Evolutionary conservation across 1,140 invertebrate species (phyloP).

Genomic region (Meloidogyne floridensis): DNA sequence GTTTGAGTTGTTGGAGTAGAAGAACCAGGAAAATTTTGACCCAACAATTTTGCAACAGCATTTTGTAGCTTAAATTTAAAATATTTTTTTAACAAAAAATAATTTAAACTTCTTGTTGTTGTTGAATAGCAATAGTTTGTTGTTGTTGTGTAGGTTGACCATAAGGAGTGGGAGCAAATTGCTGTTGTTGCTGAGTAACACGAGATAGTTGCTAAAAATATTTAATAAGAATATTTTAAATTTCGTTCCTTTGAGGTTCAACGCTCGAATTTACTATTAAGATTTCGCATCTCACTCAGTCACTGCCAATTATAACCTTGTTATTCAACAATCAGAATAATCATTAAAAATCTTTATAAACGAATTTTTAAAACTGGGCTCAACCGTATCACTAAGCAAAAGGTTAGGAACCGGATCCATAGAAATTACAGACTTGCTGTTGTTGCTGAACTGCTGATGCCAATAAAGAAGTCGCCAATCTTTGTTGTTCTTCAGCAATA

Average conservation of each 20-base stretch:
- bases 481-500: neutral
- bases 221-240: neutral
- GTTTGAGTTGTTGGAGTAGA: neutral
- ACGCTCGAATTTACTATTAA: too few relatives aligned
- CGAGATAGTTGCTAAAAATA: neutral
- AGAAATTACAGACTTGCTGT: neutral
- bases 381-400: too few relatives aligned
- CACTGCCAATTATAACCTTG: too few relatives aligned
- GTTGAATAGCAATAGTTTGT: conserved; percentile 22
- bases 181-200: conserved; percentile 3
- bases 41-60: conserved; percentile 22
- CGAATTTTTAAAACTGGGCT: too few relatives aligned
- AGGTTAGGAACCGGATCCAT: too few relatives aligned
- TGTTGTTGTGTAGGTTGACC: conserved; percentile 16
- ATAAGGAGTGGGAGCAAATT: neutral
- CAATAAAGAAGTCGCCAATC: neutral
- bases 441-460: neutral
- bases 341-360: too few relatives aligned
- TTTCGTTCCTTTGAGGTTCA: too few relatives aligned
- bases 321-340: too few relatives aligned
- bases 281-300: too few relatives aligned
- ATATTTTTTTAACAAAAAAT: neutral
- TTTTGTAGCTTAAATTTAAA: conserved; percentile 21
- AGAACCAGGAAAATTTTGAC: conserved; percentile 13
- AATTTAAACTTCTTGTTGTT: conserved; percentile 22